These are phyloP conservation scores for Lasioglossum morio DNA, from an alignment of 2,888 invertebrate species.

Conservation along the genomic window DNA sequence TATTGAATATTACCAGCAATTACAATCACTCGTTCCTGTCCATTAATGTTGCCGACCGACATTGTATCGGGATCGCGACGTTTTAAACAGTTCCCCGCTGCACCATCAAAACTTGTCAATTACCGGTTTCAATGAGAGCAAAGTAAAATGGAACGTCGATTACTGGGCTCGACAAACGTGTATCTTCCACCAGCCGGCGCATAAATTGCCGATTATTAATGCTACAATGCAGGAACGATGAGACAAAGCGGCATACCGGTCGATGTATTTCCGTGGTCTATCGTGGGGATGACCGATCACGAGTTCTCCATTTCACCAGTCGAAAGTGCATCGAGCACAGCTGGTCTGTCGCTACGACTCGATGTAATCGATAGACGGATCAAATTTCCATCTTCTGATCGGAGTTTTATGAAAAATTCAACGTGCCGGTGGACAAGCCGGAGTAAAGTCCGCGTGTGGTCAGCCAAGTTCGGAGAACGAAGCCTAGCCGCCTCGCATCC, in stretches of 20 bases:
- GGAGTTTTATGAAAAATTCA: neutral
- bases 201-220: slow-evolving; percentile 12
- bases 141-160: slow-evolving; percentile 14
- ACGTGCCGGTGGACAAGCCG: neutral
- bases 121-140: neutral
- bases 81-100: slow-evolving; percentile 10
- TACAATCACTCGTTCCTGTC: slow-evolving; percentile 9
- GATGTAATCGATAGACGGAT: neutral
- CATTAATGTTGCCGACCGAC: neutral
- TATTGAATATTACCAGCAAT: slow-evolving; percentile 31
- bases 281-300: neutral
- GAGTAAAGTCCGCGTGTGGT: neutral
- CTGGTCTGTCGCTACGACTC: neutral
- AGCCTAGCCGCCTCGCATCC: neutral
- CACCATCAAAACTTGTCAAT: neutral
- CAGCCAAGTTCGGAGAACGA: neutral
- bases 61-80: neutral
- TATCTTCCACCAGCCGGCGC: neutral
- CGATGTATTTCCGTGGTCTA: neutral
- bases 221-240: neutral
- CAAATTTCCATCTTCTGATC: neutral
- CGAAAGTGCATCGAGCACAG: neutral
- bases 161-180: neutral
- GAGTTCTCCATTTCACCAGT: neutral
- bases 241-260: neutral